These are phyloP conservation scores for Rosalia funebris DNA, from an alignment of 2,888 invertebrate genomes.

Conservation along the genomic window DNA sequence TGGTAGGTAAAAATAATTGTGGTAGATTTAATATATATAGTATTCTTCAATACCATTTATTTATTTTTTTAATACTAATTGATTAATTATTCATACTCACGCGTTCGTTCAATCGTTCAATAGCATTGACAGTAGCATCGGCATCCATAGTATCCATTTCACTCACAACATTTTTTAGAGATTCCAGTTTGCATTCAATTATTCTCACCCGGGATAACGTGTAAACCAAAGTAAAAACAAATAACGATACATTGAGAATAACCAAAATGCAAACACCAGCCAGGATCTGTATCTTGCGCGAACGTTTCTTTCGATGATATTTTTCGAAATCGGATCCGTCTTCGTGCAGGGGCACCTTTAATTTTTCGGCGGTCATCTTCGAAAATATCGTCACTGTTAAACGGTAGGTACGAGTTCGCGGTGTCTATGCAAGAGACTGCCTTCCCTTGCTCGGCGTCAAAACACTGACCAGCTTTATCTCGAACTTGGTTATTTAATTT, in stretches of 20 bases:
- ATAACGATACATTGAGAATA: slow-evolving; percentile 22
- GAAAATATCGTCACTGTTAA: no score
- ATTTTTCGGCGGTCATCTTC: slow-evolving; percentile 1
- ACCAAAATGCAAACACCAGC: slow-evolving; percentile 21
- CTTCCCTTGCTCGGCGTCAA: slow-evolving; percentile 13
- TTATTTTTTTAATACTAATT: no score
- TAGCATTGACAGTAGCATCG: no score
- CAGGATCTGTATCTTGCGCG: not conserved
- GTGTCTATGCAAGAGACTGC: slow-evolving; percentile 1
- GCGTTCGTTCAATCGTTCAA: no score
- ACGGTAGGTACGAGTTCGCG: not conserved
- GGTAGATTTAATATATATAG: no score
- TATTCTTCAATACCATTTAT: no score
- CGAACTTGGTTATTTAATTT: slow-evolving; percentile 16
- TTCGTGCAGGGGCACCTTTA: slow-evolving; percentile 16
- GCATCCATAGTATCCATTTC: no score
- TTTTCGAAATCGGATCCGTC: not conserved
- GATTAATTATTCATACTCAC: no score
- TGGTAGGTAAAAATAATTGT: no score
- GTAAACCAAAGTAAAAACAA: slow-evolving; percentile 20
- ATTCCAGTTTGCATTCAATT: slow-evolving; percentile 35
- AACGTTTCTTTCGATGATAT: not conserved
- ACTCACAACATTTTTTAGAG: no score
- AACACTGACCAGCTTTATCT: slow-evolving; percentile 32
- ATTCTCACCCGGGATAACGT: slow-evolving; percentile 23